phyloP scores from a whole-genome alignment of 23 tunicate species.

The Styela clava region DNA sequence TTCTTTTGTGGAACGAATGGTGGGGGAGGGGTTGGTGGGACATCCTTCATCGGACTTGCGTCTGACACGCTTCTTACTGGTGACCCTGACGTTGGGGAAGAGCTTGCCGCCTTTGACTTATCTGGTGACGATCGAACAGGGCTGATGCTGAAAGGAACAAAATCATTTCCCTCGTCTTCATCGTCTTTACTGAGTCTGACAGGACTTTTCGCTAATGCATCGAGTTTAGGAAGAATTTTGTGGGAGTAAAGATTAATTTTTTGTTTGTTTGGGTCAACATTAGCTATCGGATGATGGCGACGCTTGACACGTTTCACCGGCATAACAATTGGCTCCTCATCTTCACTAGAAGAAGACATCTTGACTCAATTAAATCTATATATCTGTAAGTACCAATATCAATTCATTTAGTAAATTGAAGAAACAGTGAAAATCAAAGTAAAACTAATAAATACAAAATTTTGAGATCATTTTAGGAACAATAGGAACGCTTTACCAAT shows the following conservation, averaged over 20 bases:
- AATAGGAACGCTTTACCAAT: no score
- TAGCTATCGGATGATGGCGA: neutral
- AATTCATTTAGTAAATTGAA: no score
- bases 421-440: no score
- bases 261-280: neutral
- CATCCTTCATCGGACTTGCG: neutral
- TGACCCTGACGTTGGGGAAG: neutral
- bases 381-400: no score
- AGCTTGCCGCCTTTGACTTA: neutral
- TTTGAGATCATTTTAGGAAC: no score
- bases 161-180: slow-evolving; percentile 15
- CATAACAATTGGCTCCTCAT: slow-evolving; percentile 3
- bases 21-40: slow-evolving; percentile 28
- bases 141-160: slow-evolving; percentile 14
- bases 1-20: slow-evolving; percentile 1
- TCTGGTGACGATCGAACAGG: neutral
- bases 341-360: slow-evolving; percentile 1
- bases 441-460: no score
- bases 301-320: slow-evolving; percentile 17
- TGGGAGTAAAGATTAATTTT: slow-evolving; percentile 27
- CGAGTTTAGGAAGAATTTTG: slow-evolving; percentile 22
- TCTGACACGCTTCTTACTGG: neutral
- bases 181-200: neutral
- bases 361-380: no score
- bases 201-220: slow-evolving; percentile 28